Base-by-base conservation (phyloP, 92 coral and sea anemone genomes). In the Muricea muricata region DNA sequence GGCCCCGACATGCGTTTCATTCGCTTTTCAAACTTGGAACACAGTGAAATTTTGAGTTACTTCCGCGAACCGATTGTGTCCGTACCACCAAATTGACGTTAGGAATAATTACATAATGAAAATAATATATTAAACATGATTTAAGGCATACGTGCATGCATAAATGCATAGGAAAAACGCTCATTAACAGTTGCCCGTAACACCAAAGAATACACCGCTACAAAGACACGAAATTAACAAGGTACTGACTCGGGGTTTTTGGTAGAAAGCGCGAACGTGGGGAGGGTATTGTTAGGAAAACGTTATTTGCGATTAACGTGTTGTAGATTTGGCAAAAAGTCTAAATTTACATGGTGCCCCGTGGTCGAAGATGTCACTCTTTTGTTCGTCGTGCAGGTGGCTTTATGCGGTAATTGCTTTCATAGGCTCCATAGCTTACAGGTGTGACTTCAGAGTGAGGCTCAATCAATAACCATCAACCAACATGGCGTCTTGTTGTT, bases 401-500 rank as follows among this genome's bases (percentile, higher is more conserved):
- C 80, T 78, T 52, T 76, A 31, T 42, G 48, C 54, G 69, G 71
- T 78, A 78, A 78, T 78, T 78, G 71, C 71, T 78, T 50, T 15
- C n/a, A n/a, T n/a, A n/a, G n/a, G n/a, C n/a, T n/a, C 45, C 24
- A 20, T 15, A 31, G 48, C 25, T 65, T 78, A 78, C 83, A 78
- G 83, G 83, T 78, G 83, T 63, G 83, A 78, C 83, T 23, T 57
- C 48, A 15, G 11, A 78, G 57, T 65, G 83, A 78, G 83, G 83
- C 83, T 78, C 46, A 24, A 61, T 78, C 83, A 78, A 78, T 78
- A 78, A 78, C 83, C 83, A 78, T 78, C 34, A 28, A 63, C 70
- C 83, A 78, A 78, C 34, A 78, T 78, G 83, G 83, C 83, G 83
- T 78, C 70, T 23, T 78, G 83, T 78, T 78, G 83, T 78, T 78